Base-by-base conservation (phyloP, 2,113 vertebrate genomes). In the Xenopus laevis region DNA sequence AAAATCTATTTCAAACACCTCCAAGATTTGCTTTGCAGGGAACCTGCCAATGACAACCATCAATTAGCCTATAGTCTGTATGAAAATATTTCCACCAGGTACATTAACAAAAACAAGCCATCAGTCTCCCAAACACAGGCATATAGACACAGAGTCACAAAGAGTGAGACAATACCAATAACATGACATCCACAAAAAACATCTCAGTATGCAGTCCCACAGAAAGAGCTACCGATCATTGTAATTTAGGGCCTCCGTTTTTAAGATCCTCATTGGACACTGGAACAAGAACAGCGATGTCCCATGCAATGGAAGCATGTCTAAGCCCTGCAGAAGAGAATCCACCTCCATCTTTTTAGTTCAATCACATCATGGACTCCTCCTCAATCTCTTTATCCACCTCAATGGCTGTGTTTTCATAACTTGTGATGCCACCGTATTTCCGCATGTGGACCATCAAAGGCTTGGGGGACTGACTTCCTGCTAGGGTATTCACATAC, bases 361-460 rank as follows among this genome's bases (percentile, higher is more conserved):
- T 53, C 63, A 44, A 70, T 92, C 84, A 93, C 84, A 91, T 86
- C 57, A 89, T 89, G 46, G 89, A 89, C 44, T 92, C 90, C 4
- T 91, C 90, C 2, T 90, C 91, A 0, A 92, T 91, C 81, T 93
- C 90, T 0, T 80, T 84, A 81, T 92, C 91, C 81, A 93, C 87
- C 80, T 93, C 87, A 0, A 93, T 84, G 74, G 91, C 91, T 0
- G 86, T 89, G 76, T 93, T 93, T 86, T 93, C 91, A 0, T 89
- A 93, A 87, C 91, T 92, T 86, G 91, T 92, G 80, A 92, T 85
- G 63, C 91, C 91, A 1, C 91, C 91, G 0, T 92, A 93, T 72
- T 89, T 93, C 72, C 91, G 3, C 91, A 92, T 92, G 77, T 91
- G 91, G 8, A 93, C 91, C 91, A 93, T 91, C 82, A 93, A 81